These are phyloP conservation scores for human DNA, from an alignment of 2,113 vertebrate genomes.

Conservation along the genomic window DNA sequence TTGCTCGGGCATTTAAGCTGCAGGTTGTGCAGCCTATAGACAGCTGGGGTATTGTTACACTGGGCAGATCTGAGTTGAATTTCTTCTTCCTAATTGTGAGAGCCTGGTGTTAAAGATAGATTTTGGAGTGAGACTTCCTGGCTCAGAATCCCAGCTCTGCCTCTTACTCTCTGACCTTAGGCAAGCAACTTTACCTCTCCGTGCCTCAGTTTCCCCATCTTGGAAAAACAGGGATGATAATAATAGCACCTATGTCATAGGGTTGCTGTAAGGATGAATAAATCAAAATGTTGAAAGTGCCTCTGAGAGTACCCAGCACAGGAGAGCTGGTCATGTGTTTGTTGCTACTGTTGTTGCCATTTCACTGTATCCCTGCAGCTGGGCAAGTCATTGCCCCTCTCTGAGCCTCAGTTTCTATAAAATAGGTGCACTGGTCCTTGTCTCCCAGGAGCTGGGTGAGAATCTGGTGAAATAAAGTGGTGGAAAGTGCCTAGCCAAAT, in stretches of 20 bases:
- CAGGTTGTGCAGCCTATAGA: background rate
- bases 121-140: background rate
- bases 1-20: background rate
- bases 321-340: fast-evolving
- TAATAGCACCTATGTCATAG: background rate
- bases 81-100: background rate
- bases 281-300: too few relatives aligned
- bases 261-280: background rate
- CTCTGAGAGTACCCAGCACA: background rate
- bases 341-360: fast-evolving
- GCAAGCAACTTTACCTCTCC: background rate
- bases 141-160: background rate
- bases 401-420: background rate
- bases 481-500: background rate
- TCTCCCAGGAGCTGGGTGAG: background rate
- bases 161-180: background rate
- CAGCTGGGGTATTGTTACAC: fast-evolving
- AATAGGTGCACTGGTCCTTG: background rate
- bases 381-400: fast-evolving
- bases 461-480: background rate
- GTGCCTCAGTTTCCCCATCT: background rate
- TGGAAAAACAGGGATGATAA: background rate
- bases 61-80: background rate
- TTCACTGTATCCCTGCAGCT: fast-evolving
- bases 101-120: background rate